Conservation (phyloP, 2,888 invertebrate genomes). For the Zygaena filipendulae region DNA sequence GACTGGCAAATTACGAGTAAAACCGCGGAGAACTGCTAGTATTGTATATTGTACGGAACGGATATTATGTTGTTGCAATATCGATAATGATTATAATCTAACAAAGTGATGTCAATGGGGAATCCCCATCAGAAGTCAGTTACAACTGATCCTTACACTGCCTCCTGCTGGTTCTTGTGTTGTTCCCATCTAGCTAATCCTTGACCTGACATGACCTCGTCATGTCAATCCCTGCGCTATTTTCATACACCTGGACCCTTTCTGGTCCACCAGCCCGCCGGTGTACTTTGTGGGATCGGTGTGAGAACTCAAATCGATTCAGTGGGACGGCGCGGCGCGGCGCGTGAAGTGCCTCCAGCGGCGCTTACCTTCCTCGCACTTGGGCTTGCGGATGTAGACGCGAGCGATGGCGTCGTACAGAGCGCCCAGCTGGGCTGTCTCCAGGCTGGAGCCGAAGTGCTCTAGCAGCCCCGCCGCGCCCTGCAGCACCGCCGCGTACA, state of each 20-base stretch:
- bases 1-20: too few species aligned
- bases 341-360: neutral
- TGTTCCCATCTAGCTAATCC: too few species aligned
- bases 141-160: too few species aligned
- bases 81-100: too few species aligned
- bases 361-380: slow-evolving; percentile 19
- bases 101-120: too few species aligned
- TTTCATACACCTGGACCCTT: slow-evolving; percentile 3
- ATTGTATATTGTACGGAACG: too few species aligned
- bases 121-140: too few species aligned
- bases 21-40: too few species aligned
- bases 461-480: slow-evolving; percentile 26
- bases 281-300: neutral
- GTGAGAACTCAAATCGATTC: neutral
- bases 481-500: slow-evolving; percentile 24
- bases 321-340: neutral
- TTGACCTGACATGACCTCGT: too few species aligned
- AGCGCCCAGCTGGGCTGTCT: slow-evolving; percentile 20
- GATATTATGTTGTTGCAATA: too few species aligned
- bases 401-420: slow-evolving; percentile 24
- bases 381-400: slow-evolving; percentile 11
- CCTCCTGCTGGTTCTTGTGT: too few species aligned
- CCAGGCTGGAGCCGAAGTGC: slow-evolving; percentile 23
- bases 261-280: neutral
- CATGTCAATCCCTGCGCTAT: too few species aligned